Evolutionary conservation across 1,140 invertebrate genomes (phyloP), one percentile per base, ranked within the genome.

Genomic region (Lamellibrachia luymesi): DNA sequence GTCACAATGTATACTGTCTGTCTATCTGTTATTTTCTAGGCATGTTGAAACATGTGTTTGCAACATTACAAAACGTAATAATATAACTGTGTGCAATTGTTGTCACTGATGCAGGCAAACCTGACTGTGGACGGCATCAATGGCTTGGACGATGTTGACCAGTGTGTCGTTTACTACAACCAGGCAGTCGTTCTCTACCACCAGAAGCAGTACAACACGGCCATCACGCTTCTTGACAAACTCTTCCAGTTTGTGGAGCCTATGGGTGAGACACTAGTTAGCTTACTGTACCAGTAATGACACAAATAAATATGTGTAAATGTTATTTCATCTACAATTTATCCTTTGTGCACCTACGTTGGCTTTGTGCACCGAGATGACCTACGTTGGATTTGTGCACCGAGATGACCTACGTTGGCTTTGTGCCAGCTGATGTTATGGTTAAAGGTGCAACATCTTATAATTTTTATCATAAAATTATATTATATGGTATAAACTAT

Each of bases 161-260:
- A 97, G 94, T 97, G 97, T 95, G 97, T 97, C 91, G 95, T 97
- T 6, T 98, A 94, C 97, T 99, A 98, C 95, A 98, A 98, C 95
- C 98, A 98, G 95, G 98, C 98, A 2, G 97, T 99, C 1, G 95
- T 98, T 13, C 97, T 98, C 4, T 98, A 98, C 95, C 98, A 98
- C 94, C 97, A 97, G 0, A 97, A 97, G 93, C 98, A 98, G 95
- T 98, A 98, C 95, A 97, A 97, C 91, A 97, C 97, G 93, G 97
- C 98, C 7, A 96, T 98, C 25, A 97, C 97, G 49, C 97, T 98
- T 91, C 96, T 98, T 92, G 98, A 98, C 93, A 97, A 97, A 94
- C 95, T 98, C 2, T 98, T 98, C 95, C 97, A 97, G 91, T 97
- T 97, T 94, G 97, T 98, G 93, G 98, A 98, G 95, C 97, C 98